Conservation (phyloP, 2,797 vertebrate species). For the Emys orbicularis region DNA sequence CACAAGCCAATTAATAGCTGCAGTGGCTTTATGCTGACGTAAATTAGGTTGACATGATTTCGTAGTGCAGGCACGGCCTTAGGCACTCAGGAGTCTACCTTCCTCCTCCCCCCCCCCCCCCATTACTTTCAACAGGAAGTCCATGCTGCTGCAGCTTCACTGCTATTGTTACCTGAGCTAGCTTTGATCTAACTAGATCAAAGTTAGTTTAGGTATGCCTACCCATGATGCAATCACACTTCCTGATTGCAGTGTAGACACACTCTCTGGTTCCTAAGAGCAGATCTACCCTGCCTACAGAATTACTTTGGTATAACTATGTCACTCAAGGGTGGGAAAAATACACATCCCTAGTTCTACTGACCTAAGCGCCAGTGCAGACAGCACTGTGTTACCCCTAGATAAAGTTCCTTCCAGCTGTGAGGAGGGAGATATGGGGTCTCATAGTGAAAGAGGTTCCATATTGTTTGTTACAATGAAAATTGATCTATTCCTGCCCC, state of each 20-base stretch:
- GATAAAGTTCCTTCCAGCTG: no score
- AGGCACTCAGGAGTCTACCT: not conserved
- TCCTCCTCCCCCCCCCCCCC: fast-evolving
- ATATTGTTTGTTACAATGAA: not conserved
- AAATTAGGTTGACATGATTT: not conserved
- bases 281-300: not conserved
- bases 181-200: no score
- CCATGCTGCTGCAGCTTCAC: not conserved
- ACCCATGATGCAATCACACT: no score
- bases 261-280: not conserved
- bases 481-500: not conserved
- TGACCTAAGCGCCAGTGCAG: no score
- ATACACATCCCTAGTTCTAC: no score
- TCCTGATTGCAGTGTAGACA: not conserved
- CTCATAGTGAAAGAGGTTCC: not conserved
- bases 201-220: no score
- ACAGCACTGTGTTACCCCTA: no score
- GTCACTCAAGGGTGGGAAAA: no score
- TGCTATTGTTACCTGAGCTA: not conserved
- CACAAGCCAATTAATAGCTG: not conserved
- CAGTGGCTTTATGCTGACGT: not conserved
- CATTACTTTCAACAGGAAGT: not conserved
- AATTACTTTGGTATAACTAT: no score
- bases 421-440: no score
- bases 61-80: not conserved